These are phyloP conservation scores for Reinhardtius hippoglossoides DNA, from an alignment of 2,113 vertebrate genomes.

Conservation along the genomic window DNA sequence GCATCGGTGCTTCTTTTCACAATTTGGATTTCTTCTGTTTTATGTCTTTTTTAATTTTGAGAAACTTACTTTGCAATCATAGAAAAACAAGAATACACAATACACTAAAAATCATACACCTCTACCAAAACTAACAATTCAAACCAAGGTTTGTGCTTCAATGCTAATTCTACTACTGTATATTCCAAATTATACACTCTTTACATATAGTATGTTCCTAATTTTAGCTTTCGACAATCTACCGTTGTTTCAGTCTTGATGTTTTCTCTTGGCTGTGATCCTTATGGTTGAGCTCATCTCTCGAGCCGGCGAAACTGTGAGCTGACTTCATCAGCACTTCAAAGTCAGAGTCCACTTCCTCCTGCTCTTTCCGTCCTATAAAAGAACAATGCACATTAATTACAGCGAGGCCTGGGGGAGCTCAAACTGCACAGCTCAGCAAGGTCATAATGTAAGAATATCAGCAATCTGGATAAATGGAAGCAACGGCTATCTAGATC, in stretches of 20 bases:
- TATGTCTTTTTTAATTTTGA: background rate
- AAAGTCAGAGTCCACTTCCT: constrained; percentile 94
- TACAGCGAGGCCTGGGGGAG: constrained; percentile 46
- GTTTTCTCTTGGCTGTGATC: constrained; percentile 94
- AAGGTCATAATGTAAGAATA: constrained; percentile 47
- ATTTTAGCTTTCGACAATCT: constrained; percentile 2
- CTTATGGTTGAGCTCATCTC: constrained; percentile 92
- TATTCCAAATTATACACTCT: background rate
- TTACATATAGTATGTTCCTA: background rate
- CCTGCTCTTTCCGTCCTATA: constrained; percentile 86
- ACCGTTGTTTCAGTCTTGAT: constrained; percentile 94
- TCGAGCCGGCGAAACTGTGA: constrained; percentile 87
- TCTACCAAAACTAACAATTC: background rate
- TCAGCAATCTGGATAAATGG: constrained; percentile 33
- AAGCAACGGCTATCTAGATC: constrained; percentile 15
- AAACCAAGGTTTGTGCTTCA: background rate
- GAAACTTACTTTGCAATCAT: background rate
- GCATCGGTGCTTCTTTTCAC: background rate
- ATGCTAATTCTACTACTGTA: background rate
- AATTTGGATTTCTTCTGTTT: background rate
- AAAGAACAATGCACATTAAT: constrained; percentile 66
- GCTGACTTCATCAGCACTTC: constrained; percentile 97
- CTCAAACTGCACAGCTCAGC: constrained; percentile 38
- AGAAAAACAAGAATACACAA: background rate
- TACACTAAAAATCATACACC: background rate